Conservation (phyloP, 2,113 vertebrate genomes). For the Zapus hudsonius region DNA sequence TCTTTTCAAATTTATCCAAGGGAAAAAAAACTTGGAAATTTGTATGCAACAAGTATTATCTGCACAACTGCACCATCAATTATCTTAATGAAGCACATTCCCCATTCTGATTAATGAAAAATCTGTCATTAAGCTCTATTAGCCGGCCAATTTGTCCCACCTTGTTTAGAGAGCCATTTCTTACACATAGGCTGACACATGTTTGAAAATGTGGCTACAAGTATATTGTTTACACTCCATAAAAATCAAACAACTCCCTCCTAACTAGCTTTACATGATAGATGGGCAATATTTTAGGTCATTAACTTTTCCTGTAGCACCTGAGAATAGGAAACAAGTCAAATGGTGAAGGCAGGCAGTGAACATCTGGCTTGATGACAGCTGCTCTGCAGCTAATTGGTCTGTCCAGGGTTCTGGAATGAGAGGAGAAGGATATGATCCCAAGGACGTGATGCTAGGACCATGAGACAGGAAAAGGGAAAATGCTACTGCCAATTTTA, state of each 20-base stretch:
- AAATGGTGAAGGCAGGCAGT: conserved; percentile 73
- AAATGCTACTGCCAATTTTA: conserved; percentile 43
- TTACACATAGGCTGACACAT: conserved; percentile 41
- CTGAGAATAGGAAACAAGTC: conserved; percentile 78
- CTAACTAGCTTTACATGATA: conserved; percentile 73
- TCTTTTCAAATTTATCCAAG: conserved; percentile 73
- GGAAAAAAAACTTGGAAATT: conserved; percentile 79
- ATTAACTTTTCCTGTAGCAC: conserved; percentile 79
- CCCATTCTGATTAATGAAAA: conserved; percentile 82
- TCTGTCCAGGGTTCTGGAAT: conserved; percentile 72
- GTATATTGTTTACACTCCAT: conserved; percentile 70
- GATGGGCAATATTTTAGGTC: conserved; percentile 77
- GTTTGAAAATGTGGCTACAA: conserved; percentile 51
- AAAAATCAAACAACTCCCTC: conserved; percentile 71
- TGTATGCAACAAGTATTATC: conserved; percentile 71
- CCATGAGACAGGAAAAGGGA: background rate
- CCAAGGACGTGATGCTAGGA: conserved; percentile 11
- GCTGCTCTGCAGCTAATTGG: conserved; percentile 81
- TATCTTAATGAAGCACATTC: conserved; percentile 85
- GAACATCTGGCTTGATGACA: conserved; percentile 77
- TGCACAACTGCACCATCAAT: conserved; percentile 82
- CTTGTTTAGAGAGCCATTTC: conserved; percentile 74
- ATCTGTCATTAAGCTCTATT: conserved; percentile 84
- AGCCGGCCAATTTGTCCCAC: conserved; percentile 77
- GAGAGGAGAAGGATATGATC: conserved; percentile 28